These are phyloP conservation scores for Nudaria mundana DNA, from an alignment of 2,888 invertebrate species.

Conservation along the genomic window DNA sequence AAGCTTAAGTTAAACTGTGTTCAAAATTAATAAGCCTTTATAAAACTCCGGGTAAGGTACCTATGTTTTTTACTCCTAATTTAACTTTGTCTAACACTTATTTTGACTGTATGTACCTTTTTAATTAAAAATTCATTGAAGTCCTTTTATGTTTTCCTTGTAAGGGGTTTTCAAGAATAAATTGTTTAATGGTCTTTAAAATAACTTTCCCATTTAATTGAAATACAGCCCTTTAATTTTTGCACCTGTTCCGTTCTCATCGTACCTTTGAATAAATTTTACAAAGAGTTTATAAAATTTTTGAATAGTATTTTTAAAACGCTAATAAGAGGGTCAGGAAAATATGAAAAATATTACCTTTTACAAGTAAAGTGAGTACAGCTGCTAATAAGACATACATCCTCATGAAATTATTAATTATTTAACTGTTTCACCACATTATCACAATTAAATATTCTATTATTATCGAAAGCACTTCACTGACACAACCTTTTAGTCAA, in stretches of 20 bases:
- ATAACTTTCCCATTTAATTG: constrained; percentile 15
- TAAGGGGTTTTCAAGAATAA: constrained; percentile 21
- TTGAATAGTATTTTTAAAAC: too few species aligned
- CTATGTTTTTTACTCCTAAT: too few species aligned
- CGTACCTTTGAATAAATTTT: too few species aligned
- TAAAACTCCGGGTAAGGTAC: too few species aligned
- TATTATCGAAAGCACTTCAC: constrained; percentile 34
- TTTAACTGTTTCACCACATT: constrained; percentile 67
- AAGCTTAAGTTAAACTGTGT: too few species aligned
- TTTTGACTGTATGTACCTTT: too few species aligned
- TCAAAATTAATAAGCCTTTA: too few species aligned
- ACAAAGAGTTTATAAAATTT: too few species aligned
- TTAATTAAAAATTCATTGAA: too few species aligned
- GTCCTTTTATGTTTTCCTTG: constrained; percentile 11
- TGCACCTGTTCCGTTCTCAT: constrained; percentile 8
- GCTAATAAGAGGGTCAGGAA: constrained; percentile 4
- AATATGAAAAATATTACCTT: constrained; percentile 51
- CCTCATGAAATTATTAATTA: constrained; percentile 58
- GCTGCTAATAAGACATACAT: constrained; percentile 65
- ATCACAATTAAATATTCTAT: constrained; percentile 49
- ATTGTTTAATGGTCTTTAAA: too few species aligned
- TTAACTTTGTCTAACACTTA: too few species aligned
- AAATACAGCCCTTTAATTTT: constrained; percentile 15
- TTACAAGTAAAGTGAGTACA: constrained; percentile 64
- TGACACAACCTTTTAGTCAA: constrained; percentile 45